A percentile compares a stretch with the other conserved stretches of the same genome.
Evolutionary conservation across 2,797 vertebrate genomes (phyloP).

Genomic region (Nyctalus aviator): DNA sequence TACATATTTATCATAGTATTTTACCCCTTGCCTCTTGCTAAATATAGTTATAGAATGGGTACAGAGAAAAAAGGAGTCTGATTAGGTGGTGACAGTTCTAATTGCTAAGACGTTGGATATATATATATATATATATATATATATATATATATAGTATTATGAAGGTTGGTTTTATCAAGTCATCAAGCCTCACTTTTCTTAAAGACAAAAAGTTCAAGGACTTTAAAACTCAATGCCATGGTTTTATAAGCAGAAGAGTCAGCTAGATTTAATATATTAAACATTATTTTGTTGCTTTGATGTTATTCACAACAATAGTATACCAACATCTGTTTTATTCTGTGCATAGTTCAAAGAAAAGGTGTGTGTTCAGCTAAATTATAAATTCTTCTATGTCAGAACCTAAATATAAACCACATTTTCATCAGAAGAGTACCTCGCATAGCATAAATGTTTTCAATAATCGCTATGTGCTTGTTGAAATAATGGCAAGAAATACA

Average conservation of each 20-base stretch:
- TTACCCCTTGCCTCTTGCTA: constrained; percentile 66
- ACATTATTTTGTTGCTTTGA: not conserved
- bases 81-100: constrained; percentile 28
- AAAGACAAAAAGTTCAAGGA: constrained; percentile 37
- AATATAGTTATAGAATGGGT: constrained; percentile 67
- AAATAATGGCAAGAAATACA: not conserved
- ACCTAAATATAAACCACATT: not conserved
- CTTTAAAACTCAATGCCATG: not conserved
- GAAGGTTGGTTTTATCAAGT: constrained; percentile 22
- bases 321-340: not conserved
- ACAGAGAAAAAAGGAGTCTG: constrained; percentile 44
- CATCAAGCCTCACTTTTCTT: not conserved
- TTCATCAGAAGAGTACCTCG: not conserved
- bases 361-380: not conserved
- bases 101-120: constrained; percentile 16
- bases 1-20: constrained; percentile 79
- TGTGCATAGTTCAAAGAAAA: not conserved
- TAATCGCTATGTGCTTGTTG: not conserved
- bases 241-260: not conserved
- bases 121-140: constrained; percentile 52
- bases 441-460: not conserved
- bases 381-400: not conserved
- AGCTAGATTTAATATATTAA: not conserved
- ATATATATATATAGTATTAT: constrained; percentile 18
- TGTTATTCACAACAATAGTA: not conserved